These are phyloP conservation scores for Drosophila mayri DNA, from an alignment of 1,140 invertebrate species.

Conservation along the genomic window DNA sequence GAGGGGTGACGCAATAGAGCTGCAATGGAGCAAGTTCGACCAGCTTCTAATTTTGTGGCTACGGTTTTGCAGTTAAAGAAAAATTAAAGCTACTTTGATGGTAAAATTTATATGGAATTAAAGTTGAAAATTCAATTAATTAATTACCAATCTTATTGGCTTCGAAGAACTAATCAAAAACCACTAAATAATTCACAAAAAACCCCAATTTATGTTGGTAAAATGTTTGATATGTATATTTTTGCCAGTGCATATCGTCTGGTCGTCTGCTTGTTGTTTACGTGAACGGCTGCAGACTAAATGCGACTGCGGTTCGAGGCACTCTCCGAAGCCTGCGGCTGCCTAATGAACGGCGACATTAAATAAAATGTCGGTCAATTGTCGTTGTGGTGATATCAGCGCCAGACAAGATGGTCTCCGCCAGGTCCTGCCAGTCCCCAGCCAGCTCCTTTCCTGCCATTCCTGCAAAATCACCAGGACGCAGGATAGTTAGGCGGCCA, in stretches of 20 bases:
- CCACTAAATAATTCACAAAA: background rate
- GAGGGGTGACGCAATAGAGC: background rate
- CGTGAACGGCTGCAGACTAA: constrained; percentile 43
- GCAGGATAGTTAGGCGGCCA: constrained; percentile 5
- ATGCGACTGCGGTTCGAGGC: constrained; percentile 59
- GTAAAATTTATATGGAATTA: background rate
- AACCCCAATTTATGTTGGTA: background rate
- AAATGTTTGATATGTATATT: background rate
- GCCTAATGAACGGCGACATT: constrained; percentile 80
- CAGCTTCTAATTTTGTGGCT: constrained; percentile 67
- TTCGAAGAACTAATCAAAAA: background rate
- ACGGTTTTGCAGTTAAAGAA: background rate
- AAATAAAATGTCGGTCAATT: constrained; percentile 82
- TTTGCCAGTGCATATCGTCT: constrained; percentile 11
- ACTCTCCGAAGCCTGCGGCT: constrained; percentile 48
- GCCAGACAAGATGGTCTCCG: constrained; percentile 55
- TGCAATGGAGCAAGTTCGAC: constrained; percentile 18
- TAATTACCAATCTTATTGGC: background rate
- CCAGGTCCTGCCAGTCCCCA: background rate
- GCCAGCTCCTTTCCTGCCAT: background rate
- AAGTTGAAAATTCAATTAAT: background rate
- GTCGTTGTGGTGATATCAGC: constrained; percentile 70
- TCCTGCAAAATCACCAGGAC: constrained; percentile 1
- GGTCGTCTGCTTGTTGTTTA: constrained; percentile 38
- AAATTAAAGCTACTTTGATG: background rate